Conservation (phyloP, 2,888 invertebrate genomes). For the Diadromus collaris region DNA sequence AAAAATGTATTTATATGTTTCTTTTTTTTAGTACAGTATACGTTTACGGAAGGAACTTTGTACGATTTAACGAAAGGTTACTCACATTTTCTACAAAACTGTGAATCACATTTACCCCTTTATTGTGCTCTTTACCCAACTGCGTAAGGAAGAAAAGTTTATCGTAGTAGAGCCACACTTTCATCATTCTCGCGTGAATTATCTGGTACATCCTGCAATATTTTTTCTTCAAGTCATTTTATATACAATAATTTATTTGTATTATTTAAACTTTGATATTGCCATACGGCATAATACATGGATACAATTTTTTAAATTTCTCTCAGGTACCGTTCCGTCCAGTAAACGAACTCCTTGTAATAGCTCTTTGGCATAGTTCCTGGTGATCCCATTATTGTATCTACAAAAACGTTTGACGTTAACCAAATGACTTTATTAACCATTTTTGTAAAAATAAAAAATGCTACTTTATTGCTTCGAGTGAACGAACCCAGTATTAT, state of each 20-base stretch:
- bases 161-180: slow-evolving; percentile 66
- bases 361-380: slow-evolving; percentile 60
- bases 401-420: slow-evolving; percentile 42
- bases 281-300: not conserved
- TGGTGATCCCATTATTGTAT: slow-evolving; percentile 65
- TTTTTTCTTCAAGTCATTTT: not conserved
- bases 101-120: slow-evolving; percentile 59
- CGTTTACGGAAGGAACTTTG: not conserved
- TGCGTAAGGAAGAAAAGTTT: slow-evolving; percentile 59
- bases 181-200: slow-evolving; percentile 64
- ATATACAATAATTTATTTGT: too few relatives aligned
- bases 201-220: slow-evolving; percentile 64
- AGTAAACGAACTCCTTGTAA: slow-evolving; percentile 61
- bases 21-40: not conserved
- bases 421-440: not conserved
- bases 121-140: slow-evolving; percentile 52
- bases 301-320: not conserved
- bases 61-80: not conserved
- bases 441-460: slow-evolving; percentile 14
- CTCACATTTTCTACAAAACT: slow-evolving; percentile 63
- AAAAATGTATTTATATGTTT: not conserved
- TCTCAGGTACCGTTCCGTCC: slow-evolving; percentile 40
- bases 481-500: slow-evolving; percentile 64
- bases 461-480: not conserved
- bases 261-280: not conserved